Percentiles rank a stretch among this genome's conserved stretches.
These are phyloP conservation scores for Melinopterus prodromus DNA, from an alignment of 2,888 invertebrate species.

Conservation along the genomic window DNA sequence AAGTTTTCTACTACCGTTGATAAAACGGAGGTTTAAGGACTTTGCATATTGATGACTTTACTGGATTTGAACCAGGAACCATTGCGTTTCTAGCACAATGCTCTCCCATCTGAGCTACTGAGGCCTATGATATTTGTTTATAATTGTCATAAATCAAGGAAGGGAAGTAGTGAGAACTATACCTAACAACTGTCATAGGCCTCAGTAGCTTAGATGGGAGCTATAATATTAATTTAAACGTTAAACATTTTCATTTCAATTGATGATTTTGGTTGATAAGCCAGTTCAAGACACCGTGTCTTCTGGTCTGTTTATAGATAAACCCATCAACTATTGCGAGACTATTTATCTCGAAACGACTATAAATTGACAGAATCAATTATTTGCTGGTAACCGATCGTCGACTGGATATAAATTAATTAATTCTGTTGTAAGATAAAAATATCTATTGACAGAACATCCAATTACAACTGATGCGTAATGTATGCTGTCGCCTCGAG, in stretches of 20 bases:
- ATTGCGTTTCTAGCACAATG: too few species aligned
- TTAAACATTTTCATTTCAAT: too few species aligned
- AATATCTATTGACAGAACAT: background rate
- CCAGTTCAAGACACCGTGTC: background rate
- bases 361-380: background rate
- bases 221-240: too few species aligned
- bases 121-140: too few species aligned
- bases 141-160: too few species aligned
- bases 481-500: background rate
- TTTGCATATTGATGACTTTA: background rate
- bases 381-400: background rate
- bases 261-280: background rate
- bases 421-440: background rate
- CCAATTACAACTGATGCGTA: background rate
- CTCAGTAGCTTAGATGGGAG: too few species aligned
- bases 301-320: background rate
- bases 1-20: too few species aligned
- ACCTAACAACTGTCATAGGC: too few species aligned
- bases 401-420: background rate
- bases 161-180: too few species aligned
- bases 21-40: too few species aligned
- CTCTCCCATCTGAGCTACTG: too few species aligned
- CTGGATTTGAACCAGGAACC: too few species aligned
- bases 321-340: background rate
- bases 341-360: background rate